Conservation (phyloP, 2,797 vertebrate genomes). For the Cryptoblepharus egeriae region DNA sequence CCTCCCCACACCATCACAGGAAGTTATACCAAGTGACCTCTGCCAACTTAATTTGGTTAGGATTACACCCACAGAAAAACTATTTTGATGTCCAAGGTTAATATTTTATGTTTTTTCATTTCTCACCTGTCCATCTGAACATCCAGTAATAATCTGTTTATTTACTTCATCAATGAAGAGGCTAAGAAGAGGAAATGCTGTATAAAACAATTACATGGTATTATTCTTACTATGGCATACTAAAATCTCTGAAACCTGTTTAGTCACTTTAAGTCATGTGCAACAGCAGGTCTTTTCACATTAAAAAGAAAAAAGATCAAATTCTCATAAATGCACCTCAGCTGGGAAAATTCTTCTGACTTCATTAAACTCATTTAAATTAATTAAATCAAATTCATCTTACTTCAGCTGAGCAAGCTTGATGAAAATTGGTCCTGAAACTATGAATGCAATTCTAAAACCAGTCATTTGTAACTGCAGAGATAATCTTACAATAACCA, state of each 20-base stretch:
- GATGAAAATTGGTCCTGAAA: not conserved
- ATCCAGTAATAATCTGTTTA: constrained; percentile 83
- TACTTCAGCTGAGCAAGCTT: not conserved
- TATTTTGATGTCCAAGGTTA: not conserved
- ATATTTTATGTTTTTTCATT: not conserved
- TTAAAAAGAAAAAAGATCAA: not conserved
- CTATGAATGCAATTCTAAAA: not conserved
- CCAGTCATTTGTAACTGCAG: not conserved
- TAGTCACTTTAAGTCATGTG: not conserved
- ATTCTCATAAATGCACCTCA: not conserved
- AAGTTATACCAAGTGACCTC: no score
- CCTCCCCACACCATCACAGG: no score
- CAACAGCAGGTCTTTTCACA: not conserved
- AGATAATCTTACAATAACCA: not conserved
- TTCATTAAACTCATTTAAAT: no score
- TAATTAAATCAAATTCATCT: no score
- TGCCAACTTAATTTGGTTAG: no score
- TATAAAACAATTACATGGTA: not conserved
- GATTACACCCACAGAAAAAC: no score
- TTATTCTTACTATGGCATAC: constrained; percentile 6
- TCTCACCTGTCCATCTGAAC: constrained; percentile 86
- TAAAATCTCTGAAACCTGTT: not conserved
- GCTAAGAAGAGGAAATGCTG: constrained; percentile 86
- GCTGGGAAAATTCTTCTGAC: no score
- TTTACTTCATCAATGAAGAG: constrained; percentile 77